Evolutionary conservation across 2,797 vertebrate genomes (phyloP).

Genomic region (Hypotaenidia okinawae): DNA sequence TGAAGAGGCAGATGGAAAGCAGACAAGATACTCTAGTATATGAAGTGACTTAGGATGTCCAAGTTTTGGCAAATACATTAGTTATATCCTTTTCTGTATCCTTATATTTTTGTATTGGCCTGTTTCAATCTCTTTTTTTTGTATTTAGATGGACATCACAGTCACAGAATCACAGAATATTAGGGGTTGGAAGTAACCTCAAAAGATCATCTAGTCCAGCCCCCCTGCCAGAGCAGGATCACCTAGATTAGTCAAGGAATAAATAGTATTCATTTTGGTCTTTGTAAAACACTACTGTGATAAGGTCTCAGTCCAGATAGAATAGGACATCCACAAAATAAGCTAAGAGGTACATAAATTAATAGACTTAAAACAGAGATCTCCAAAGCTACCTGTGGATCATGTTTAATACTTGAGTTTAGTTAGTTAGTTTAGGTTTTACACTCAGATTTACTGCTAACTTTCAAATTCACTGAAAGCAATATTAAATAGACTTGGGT

Average conservation of each 20-base stretch:
- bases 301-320: background rate
- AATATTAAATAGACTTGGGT: background rate
- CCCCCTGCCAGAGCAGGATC: too few relatives aligned
- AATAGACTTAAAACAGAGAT: background rate
- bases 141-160: background rate
- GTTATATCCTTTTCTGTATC: background rate
- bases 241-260: background rate
- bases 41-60: background rate
- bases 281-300: background rate
- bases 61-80: background rate
- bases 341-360: background rate
- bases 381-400: background rate
- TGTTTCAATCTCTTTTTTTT: background rate
- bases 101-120: background rate
- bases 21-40: background rate
- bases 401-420: background rate
- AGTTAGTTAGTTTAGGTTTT: background rate
- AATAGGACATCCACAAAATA: background rate
- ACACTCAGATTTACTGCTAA: background rate
- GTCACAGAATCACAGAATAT: too few relatives aligned
- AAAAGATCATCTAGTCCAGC: too few relatives aligned
- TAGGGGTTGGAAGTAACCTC: too few relatives aligned
- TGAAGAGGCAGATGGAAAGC: background rate
- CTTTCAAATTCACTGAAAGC: background rate
- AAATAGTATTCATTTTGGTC: background rate